phyloP scores from a whole-genome alignment of 2,888 invertebrate genomes.

The Limnephilus marmoratus region DNA sequence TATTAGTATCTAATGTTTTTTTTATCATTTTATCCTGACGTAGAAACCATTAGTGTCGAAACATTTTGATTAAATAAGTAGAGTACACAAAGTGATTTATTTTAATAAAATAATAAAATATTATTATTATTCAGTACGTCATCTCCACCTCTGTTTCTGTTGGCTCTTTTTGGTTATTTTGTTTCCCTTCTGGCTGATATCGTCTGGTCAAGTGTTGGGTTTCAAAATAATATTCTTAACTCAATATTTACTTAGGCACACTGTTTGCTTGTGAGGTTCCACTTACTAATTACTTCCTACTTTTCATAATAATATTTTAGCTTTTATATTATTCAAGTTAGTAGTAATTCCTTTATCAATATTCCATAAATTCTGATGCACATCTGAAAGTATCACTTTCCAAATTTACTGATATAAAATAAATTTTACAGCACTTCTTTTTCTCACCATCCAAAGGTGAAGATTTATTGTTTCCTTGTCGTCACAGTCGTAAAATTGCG shows the following conservation, averaged over 20 bases:
- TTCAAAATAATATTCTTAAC: not conserved
- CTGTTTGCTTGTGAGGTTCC: not conserved
- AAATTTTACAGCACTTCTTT: not conserved
- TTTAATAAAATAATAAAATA: too few species aligned
- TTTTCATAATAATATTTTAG: not conserved
- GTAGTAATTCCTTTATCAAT: not conserved
- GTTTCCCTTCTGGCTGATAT: not conserved
- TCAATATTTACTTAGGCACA: not conserved
- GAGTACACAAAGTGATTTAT: too few species aligned
- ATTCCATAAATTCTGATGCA: not conserved
- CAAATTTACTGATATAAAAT: not conserved
- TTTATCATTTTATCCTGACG: too few species aligned
- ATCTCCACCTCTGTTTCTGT: not conserved
- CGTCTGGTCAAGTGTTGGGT: not conserved
- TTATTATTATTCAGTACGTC: not conserved
- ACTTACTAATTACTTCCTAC: not conserved
- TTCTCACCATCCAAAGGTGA: not conserved
- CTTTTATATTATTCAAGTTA: not conserved
- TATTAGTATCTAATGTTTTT: too few species aligned
- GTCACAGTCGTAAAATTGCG: not conserved
- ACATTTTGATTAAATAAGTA: too few species aligned
- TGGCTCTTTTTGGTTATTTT: not conserved
- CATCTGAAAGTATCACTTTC: not conserved
- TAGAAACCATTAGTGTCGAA: too few species aligned
- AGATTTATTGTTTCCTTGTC: slow-evolving; percentile 3